These are phyloP conservation scores for Meteorus cinctellus DNA, from an alignment of 2,888 invertebrate species.

Conservation along the genomic window DNA sequence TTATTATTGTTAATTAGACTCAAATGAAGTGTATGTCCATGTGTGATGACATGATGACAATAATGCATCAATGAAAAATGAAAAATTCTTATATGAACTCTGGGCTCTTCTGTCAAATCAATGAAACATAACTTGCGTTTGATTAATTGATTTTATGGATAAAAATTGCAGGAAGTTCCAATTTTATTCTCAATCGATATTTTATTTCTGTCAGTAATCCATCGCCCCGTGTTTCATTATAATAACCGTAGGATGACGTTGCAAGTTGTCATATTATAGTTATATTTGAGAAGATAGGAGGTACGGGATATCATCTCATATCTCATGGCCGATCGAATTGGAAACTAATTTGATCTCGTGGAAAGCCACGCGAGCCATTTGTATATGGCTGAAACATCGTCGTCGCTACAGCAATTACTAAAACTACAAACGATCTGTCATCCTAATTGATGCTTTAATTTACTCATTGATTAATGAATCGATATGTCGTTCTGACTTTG, in stretches of 20 bases:
- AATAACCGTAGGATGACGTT: conserved; percentile 59
- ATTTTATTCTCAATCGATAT: too few species aligned
- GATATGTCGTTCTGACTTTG: neutral
- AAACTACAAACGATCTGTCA: conserved; percentile 28
- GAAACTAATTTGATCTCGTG: conserved; percentile 65
- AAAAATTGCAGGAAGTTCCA: neutral
- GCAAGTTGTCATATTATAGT: conserved; percentile 58
- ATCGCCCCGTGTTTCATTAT: conserved; percentile 50
- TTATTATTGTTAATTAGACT: too few species aligned
- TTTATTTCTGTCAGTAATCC: neutral
- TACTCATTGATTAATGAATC: conserved; percentile 11
- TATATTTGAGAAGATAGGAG: conserved; percentile 49
- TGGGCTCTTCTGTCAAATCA: too few species aligned
- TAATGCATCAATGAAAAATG: too few species aligned
- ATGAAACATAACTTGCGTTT: too few species aligned
- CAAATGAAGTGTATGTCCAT: too few species aligned
- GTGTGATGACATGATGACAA: too few species aligned
- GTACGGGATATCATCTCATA: conserved; percentile 57
- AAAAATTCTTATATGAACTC: too few species aligned
- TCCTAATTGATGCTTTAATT: conserved; percentile 24
- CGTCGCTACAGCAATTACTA: conserved; percentile 22
- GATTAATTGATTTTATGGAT: neutral
- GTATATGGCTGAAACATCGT: conserved; percentile 39
- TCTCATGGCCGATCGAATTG: conserved; percentile 55
- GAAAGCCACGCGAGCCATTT: conserved; percentile 55